Evolutionary conservation across 2,888 invertebrate genomes (phyloP).

Genomic region (Lordiphosa andalusiaca): DNA sequence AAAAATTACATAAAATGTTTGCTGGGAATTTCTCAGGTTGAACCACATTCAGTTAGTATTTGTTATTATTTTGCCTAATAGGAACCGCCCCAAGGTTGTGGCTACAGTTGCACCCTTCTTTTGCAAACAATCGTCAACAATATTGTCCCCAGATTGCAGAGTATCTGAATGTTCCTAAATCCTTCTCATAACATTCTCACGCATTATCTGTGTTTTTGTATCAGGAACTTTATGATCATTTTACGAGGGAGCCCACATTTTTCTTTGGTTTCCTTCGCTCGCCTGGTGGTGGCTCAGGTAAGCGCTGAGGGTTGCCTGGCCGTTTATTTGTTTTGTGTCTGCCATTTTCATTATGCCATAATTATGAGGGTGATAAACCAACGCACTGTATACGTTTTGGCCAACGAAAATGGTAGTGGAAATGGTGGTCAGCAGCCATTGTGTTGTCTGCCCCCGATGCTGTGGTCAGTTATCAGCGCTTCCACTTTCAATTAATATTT

Average conservation of each 20-base stretch:
- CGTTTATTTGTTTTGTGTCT: slow-evolving; percentile 41
- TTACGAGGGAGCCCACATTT: slow-evolving; percentile 55
- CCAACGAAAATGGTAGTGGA: slow-evolving; percentile 17
- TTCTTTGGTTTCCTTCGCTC: slow-evolving; percentile 15
- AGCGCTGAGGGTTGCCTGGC: slow-evolving; percentile 17
- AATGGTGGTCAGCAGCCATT: slow-evolving; percentile 16
- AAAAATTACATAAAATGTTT: no score
- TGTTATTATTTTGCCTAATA: no score
- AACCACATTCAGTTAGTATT: no score
- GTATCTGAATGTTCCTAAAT: slow-evolving; percentile 36
- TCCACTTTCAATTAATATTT: slow-evolving; percentile 75
- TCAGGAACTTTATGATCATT: slow-evolving; percentile 52
- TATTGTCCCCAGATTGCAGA: slow-evolving; percentile 9
- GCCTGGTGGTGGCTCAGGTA: slow-evolving; percentile 21
- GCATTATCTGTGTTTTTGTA: slow-evolving; percentile 41
- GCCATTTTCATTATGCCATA: slow-evolving; percentile 58
- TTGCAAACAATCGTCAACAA: no score
- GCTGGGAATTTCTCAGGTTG: no score
- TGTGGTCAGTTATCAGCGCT: slow-evolving; percentile 42
- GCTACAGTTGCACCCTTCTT: no score
- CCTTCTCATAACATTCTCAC: slow-evolving; percentile 19
- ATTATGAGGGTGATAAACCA: slow-evolving; percentile 67
- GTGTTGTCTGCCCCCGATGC: slow-evolving; percentile 19
- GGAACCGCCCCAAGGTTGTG: no score
- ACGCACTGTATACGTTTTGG: slow-evolving; percentile 40